Evolutionary conservation across 2,113 vertebrate species (phyloP), one percentile per base, ranked within the genome.

Genomic region (Lates calcarifer): DNA sequence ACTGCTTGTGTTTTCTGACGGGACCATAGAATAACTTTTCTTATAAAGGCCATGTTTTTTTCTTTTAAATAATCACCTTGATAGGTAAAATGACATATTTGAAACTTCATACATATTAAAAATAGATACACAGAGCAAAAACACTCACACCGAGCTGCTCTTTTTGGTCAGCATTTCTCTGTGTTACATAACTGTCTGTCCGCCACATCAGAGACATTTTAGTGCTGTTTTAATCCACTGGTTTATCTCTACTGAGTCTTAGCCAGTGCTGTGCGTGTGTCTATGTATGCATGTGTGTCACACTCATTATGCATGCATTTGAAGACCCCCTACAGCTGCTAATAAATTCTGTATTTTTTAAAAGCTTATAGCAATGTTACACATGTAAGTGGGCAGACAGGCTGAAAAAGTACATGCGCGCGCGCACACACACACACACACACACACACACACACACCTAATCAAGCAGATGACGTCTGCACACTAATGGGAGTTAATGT

Each of bases 151-250:
- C 17, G 49, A 64, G 68, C 74, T 68, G 55, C 57, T 77, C 67
- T 51, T 69, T 61, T 72, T 78, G 78, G 71, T 91, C 89, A 92
- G 86, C 89, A 17, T 77, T 87, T 82, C 35, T 82, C 68, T 31
- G 31, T 65, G 49, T 91, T 90, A 87, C 79, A 68, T 89, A 91
- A 91, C 84, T 49, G 85, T 88, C 84, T 84, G 81, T 85, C 80
- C 72, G 60, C 75, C 57, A 22, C 80, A 86, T 79, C 79, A 78
- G 68, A 87, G 57, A 75, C 82, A 76, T 83, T 81, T 85, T 79
- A 41, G 60, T 83, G 63, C 77, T 51, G 72, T 79, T 90, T 90
- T 84, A 90, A 90, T 93, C 88, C 69, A 74, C 31, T 20, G 68
- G 87, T 24, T 87, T 84, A 89, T 84, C 88, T 86, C 57, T 83